Percentiles rank a stretch among this genome's conserved stretches.
phyloP scores from a whole-genome alignment of 2,888 invertebrate species.

The Euplexia lucipara region DNA sequence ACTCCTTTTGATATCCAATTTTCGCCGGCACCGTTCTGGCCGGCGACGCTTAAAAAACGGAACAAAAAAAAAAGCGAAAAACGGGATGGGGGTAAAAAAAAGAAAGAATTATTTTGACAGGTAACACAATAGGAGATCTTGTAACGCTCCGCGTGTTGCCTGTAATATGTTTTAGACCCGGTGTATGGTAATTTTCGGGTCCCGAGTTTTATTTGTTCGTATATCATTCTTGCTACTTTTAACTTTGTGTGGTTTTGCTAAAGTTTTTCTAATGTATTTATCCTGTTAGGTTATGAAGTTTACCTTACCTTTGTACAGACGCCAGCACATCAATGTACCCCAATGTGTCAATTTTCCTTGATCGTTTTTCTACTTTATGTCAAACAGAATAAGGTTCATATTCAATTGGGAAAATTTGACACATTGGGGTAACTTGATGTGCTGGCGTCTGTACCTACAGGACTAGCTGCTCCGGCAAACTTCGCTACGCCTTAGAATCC shows the following conservation, averaged over 20 bases:
- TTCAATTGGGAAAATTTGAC: no score
- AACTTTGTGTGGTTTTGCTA: slow-evolving; percentile 4
- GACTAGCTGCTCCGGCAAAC: no score
- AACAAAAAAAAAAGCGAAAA: slow-evolving; percentile 73
- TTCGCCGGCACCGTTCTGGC: slow-evolving; percentile 48
- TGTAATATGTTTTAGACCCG: slow-evolving; percentile 63
- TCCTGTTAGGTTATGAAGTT: neutral
- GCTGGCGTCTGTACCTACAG: no score
- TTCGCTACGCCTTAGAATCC: no score
- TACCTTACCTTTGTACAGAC: no score
- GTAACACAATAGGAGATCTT: slow-evolving; percentile 79
- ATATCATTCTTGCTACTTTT: slow-evolving; percentile 24
- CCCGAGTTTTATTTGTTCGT: slow-evolving; percentile 32
- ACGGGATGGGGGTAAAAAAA: slow-evolving; percentile 65
- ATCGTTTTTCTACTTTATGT: no score
- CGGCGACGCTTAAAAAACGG: slow-evolving; percentile 66
- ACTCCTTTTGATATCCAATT: slow-evolving; percentile 62
- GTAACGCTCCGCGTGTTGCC: slow-evolving; percentile 74
- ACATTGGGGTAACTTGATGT: no score
- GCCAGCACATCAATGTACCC: no score
- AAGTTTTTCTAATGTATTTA: neutral
- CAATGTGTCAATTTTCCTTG: no score
- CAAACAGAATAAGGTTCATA: no score
- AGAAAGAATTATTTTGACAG: slow-evolving; percentile 86
- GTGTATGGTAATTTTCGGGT: slow-evolving; percentile 59